Percentiles rank a stretch among this genome's conserved stretches.
Conservation (phyloP, 2,797 vertebrate species). For the Oryzias dopingdopingensis region DNA sequence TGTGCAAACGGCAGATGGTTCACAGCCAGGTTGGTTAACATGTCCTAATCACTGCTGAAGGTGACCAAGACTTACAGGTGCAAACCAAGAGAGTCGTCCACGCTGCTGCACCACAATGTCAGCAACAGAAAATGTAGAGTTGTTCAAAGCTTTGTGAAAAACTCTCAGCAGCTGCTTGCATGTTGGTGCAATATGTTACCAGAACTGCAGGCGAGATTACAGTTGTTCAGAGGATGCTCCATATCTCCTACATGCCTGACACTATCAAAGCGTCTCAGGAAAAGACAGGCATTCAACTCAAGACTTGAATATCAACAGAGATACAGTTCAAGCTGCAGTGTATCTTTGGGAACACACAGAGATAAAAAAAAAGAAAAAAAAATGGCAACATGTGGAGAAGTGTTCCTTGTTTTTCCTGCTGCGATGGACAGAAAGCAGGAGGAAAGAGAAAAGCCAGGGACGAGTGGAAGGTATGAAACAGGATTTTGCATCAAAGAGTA, state of each 20-base stretch:
- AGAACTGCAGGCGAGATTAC: slow-evolving; percentile 36
- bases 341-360: slow-evolving; percentile 62
- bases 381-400: slow-evolving; percentile 53
- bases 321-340: slow-evolving; percentile 72
- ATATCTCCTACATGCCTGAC: slow-evolving; percentile 74
- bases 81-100: slow-evolving; percentile 32
- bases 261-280: slow-evolving; percentile 52
- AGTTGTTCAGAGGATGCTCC: slow-evolving; percentile 38
- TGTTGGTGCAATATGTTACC: slow-evolving; percentile 44
- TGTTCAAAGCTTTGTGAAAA: slow-evolving; percentile 14
- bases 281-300: slow-evolving; percentile 42
- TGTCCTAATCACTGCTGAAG: slow-evolving; percentile 11
- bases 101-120: slow-evolving; percentile 15
- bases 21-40: slow-evolving; percentile 12
- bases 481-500: slow-evolving; percentile 31
- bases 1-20: slow-evolving; percentile 18
- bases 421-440: slow-evolving; percentile 64
- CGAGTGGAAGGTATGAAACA: slow-evolving; percentile 54
- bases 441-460: slow-evolving; percentile 33
- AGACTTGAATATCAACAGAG: slow-evolving; percentile 36
- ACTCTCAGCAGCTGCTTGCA: slow-evolving; percentile 33
- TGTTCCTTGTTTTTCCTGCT: slow-evolving; percentile 64
- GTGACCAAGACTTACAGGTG: slow-evolving; percentile 33
- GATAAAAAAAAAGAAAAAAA: slow-evolving; percentile 5
- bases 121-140: slow-evolving; percentile 5